Evolutionary conservation across 2,797 vertebrate species (phyloP).

Genomic region (Bovichtus variegatus): DNA sequence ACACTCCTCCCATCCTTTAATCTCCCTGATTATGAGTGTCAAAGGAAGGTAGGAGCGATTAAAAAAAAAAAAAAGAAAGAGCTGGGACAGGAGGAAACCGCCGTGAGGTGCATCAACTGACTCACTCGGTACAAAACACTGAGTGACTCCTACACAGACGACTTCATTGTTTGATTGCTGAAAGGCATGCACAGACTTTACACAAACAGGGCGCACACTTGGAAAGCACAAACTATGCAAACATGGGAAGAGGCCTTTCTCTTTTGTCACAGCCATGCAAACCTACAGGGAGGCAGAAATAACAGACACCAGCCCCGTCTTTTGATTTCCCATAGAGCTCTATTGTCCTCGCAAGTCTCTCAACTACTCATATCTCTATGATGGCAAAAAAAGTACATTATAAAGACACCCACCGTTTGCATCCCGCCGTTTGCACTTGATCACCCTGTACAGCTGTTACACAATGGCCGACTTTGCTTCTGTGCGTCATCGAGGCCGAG

Average conservation of each 20-base stretch:
- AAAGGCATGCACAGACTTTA: slow-evolving; percentile 56
- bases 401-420: slow-evolving; percentile 44
- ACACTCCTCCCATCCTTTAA: slow-evolving; percentile 57
- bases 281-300: slow-evolving; percentile 63
- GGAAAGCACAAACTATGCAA: slow-evolving; percentile 64
- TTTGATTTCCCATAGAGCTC: slow-evolving; percentile 35
- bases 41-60: slow-evolving; percentile 60
- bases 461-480: slow-evolving; percentile 47
- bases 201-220: slow-evolving; percentile 60
- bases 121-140: slow-evolving; percentile 41
- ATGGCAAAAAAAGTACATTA: slow-evolving; percentile 30
- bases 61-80: no score
- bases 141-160: slow-evolving; percentile 48
- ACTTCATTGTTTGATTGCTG: slow-evolving; percentile 67
- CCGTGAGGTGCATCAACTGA: slow-evolving; percentile 57
- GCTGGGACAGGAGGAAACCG: slow-evolving; percentile 53
- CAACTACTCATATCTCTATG: slow-evolving; percentile 43
- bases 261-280: slow-evolving; percentile 72
- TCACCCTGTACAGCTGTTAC: slow-evolving; percentile 30
- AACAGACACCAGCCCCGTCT: slow-evolving; percentile 57
- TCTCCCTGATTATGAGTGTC: slow-evolving; percentile 67
- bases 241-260: slow-evolving; percentile 71
- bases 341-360: slow-evolving; percentile 52
- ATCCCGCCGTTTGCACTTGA: slow-evolving; percentile 33
- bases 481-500: slow-evolving; percentile 5